phyloP scores from a whole-genome alignment of 2,113 vertebrate species.

The Aleadryas rufinucha region DNA sequence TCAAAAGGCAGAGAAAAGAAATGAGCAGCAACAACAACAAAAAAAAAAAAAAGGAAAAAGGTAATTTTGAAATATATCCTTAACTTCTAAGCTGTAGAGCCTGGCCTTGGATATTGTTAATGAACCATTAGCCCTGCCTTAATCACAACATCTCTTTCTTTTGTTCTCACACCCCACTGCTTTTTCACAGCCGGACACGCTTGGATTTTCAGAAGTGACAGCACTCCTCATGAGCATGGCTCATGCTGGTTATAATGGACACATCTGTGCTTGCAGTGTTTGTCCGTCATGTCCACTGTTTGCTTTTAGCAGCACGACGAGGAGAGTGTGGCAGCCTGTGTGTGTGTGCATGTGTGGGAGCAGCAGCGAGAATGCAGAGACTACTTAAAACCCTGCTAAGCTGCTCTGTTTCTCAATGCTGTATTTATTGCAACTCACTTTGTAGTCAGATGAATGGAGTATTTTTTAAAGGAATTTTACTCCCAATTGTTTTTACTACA shows the following conservation, averaged over 20 bases:
- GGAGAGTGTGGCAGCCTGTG: conserved; percentile 1
- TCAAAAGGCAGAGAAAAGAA: conserved; percentile 36
- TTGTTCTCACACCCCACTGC: conserved; percentile 71
- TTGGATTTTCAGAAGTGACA: conserved; percentile 66
- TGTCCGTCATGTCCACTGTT: conserved; percentile 57
- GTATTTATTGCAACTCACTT: conserved; percentile 64
- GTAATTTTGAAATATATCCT: conserved; percentile 57
- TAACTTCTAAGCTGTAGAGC: conserved; percentile 14
- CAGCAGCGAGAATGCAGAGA: conserved; percentile 18
- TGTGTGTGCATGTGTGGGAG: conserved; percentile 29
- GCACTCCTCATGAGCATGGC: conserved; percentile 30
- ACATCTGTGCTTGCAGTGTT: conserved; percentile 68
- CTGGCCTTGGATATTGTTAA: conserved; percentile 47
- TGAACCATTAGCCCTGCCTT: conserved; percentile 60
- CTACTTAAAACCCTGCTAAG: conserved; percentile 61
- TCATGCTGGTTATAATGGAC: conserved; percentile 68
- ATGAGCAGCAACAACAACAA: neutral
- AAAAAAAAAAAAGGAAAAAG: neutral
- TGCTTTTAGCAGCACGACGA: conserved; percentile 67
- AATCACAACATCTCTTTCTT: conserved; percentile 68
- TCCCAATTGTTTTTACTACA: conserved; percentile 63
- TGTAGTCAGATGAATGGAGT: conserved; percentile 66
- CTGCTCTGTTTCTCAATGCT: conserved; percentile 30
- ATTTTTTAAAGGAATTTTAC: conserved; percentile 46
- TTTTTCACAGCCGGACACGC: conserved; percentile 42